Evolutionary conservation across 2,888 invertebrate genomes (phyloP).

Genomic region (Molorchus minor): DNA sequence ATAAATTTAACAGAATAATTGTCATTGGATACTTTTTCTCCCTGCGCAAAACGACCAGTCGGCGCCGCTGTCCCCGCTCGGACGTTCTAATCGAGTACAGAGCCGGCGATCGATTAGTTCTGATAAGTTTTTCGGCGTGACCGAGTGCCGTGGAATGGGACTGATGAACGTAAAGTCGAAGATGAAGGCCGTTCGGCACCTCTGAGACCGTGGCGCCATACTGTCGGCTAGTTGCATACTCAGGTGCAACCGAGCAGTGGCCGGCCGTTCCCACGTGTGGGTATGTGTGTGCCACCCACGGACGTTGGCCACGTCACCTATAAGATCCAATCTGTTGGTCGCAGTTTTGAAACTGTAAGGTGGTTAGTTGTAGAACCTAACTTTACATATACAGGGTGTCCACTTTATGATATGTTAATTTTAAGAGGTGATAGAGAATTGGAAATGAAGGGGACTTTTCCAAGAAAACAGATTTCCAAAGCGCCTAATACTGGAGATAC

Average conservation of each 20-base stretch:
- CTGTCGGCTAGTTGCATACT: conserved; percentile 73
- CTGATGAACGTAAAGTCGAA: conserved; percentile 3
- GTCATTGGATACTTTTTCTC: no score
- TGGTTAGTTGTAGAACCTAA: no score
- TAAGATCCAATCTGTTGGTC: no score
- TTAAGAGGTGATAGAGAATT: no score
- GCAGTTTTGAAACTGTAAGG: no score
- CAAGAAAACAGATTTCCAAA: no score
- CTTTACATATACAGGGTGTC: background rate
- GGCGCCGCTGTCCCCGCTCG: conserved; percentile 2
- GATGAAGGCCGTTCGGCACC: conserved; percentile 41
- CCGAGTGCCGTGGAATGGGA: conserved; percentile 11
- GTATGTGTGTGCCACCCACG: conserved; percentile 59
- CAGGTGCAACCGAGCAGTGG: conserved; percentile 71
- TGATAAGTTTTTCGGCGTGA: conserved; percentile 20
- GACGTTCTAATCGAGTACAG: conserved; percentile 8
- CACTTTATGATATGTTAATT: no score
- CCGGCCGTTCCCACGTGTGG: conserved; percentile 62
- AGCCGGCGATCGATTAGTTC: conserved; percentile 21
- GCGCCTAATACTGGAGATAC: no score
- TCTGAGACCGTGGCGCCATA: conserved; percentile 65
- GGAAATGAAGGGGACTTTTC: no score
- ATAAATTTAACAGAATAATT: no score
- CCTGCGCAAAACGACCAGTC: no score
- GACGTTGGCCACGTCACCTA: conserved; percentile 38